These are phyloP conservation scores for Rhinogobio ventralis DNA, from an alignment of 2,797 vertebrate species.

Conservation along the genomic window DNA sequence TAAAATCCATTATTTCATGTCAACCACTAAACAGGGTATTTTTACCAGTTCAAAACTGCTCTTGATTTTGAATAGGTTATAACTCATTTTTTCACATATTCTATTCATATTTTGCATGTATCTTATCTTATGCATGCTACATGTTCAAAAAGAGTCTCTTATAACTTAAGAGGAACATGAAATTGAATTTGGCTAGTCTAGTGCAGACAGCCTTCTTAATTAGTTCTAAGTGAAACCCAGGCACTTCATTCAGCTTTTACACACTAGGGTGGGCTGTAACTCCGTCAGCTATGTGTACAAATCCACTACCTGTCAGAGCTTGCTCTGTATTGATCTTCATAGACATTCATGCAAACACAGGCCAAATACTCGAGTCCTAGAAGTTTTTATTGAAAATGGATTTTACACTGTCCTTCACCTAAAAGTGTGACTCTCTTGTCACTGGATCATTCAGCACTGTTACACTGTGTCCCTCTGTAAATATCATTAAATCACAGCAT, in stretches of 20 bases:
- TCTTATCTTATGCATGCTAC: not conserved
- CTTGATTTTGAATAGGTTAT: not conserved
- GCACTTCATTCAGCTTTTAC: slow-evolving; percentile 7
- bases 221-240: not conserved
- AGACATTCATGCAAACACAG: slow-evolving; percentile 54
- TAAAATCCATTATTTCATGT: not conserved
- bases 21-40: not conserved
- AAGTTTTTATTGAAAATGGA: slow-evolving; percentile 75
- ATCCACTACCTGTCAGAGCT: slow-evolving; percentile 11
- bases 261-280: slow-evolving; percentile 14
- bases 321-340: slow-evolving; percentile 52
- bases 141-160: not conserved
- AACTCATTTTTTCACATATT: not conserved
- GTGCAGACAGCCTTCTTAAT: not conserved
- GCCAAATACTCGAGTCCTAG: slow-evolving; percentile 58
- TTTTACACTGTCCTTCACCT: slow-evolving; percentile 68
- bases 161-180: not conserved
- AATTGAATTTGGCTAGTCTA: not conserved
- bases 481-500: slow-evolving; percentile 45
- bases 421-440: slow-evolving; percentile 27
- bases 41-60: not conserved
- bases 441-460: not conserved
- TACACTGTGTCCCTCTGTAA: slow-evolving; percentile 29
- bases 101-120: not conserved
- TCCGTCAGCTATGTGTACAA: slow-evolving; percentile 14